Percentiles rank a stretch among this genome's conserved stretches.
These are phyloP conservation scores for Gorsachius goisagi DNA, from an alignment of 2,113 vertebrate genomes.

Conservation along the genomic window DNA sequence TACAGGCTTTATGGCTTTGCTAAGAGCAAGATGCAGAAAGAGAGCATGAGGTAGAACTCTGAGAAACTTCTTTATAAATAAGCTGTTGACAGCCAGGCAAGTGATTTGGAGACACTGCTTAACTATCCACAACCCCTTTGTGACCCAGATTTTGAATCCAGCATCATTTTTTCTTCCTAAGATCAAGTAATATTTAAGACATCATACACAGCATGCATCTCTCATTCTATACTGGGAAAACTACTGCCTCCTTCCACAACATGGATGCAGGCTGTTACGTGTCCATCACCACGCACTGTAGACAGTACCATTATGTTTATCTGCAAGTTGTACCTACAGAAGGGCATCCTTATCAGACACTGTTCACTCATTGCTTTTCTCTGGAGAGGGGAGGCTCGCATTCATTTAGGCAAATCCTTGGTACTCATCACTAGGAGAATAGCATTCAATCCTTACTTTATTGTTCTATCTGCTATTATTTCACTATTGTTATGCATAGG, in stretches of 20 bases:
- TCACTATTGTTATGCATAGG: neutral
- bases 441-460: neutral
- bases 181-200: neutral
- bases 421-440: neutral
- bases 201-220: neutral
- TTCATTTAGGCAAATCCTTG: neutral
- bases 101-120: neutral
- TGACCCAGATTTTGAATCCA: neutral
- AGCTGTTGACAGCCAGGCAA: neutral
- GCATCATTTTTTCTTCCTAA: neutral
- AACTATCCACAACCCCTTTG: neutral
- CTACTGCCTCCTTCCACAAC: neutral
- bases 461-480: neutral
- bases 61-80: neutral
- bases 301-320: too few species aligned
- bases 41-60: neutral
- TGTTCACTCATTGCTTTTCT: neutral
- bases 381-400: neutral
- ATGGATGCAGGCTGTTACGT: neutral
- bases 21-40: neutral
- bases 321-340: neutral
- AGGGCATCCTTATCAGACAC: neutral
- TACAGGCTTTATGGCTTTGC: neutral
- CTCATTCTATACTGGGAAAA: neutral
- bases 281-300: neutral